Percentiles rank a stretch among this genome's conserved stretches.
Conservation (phyloP, 2,113 vertebrate genomes). For the Asarcornis scutulata region DNA sequence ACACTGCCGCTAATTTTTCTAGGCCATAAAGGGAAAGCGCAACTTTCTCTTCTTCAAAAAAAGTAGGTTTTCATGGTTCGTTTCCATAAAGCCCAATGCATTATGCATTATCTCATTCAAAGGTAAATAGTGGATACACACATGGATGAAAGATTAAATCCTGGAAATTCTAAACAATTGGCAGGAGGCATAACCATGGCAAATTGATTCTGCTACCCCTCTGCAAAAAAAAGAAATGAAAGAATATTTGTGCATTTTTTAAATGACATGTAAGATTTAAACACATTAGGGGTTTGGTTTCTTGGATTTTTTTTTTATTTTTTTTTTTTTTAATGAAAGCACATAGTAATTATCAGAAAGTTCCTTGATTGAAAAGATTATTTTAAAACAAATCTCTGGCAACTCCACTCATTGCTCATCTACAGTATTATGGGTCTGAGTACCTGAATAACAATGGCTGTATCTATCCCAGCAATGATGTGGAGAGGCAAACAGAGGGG, state of each 20-base stretch:
- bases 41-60: background rate
- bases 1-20: conserved; percentile 10
- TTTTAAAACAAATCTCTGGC: conserved; percentile 14
- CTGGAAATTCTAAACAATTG: conserved; percentile 78
- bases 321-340: background rate
- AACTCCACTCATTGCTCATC: background rate
- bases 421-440: background rate
- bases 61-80: conserved; percentile 63
- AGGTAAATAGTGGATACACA: conserved; percentile 75
- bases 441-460: conserved; percentile 3
- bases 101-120: conserved; percentile 80
- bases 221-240: conserved; percentile 75
- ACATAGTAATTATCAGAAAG: background rate
- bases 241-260: conserved; percentile 70
- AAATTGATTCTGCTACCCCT: conserved; percentile 78
- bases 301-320: background rate
- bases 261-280: conserved; percentile 66
- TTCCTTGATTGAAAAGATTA: background rate
- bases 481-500: background rate
- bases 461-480: background rate
- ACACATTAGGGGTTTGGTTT: background rate
- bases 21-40: background rate
- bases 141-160: conserved; percentile 81
- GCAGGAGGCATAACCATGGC: conserved; percentile 76
- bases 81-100: conserved; percentile 70